Evolutionary conservation across 2,888 invertebrate species (phyloP), one percentile per base, ranked within the genome.

Genomic region (Stenchaetothrips biformis): DNA sequence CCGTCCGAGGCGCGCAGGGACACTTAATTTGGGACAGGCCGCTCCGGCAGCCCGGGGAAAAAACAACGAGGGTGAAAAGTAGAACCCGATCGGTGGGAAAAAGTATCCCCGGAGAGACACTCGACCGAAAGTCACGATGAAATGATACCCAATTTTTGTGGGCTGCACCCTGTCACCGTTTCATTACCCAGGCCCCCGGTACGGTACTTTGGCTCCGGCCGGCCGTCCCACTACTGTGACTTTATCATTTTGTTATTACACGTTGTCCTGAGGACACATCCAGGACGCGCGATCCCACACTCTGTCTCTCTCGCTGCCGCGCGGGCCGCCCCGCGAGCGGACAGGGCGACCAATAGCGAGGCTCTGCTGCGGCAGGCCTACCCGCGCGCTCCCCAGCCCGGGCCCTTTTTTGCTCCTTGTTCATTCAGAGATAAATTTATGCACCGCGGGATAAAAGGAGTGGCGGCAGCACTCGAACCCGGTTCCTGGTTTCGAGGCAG

Each of bases 1-100:
- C 53, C 13, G 53, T 9, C 53, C 13, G 53, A 16, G 16, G 59
- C 59, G 11, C 67, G 67, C 67, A 74, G 67, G 25, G 67, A 74
- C 67, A 74, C 25, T 74, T 74, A 74, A 74, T 74, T 74, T 74
- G 67, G 67, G 67, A 25, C 67, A 59, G 11, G n/a, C n/a, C n/a
- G n/a, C n/a, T n/a, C n/a, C n/a, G n/a, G n/a, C n/a, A 59, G 11
- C 59, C 6, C 16, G 59, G 59, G 59, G 53, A 13, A 53, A 53
- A 16, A 53, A 53, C 9, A 53, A 53, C 16, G 16, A 53, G 37
- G 16, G 53, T 18, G 13, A 59, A 13, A 59, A 18, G 18, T 59
- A 18, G 18, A 59, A 59, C 59, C 59, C 59, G 13, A 18, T 59
- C 59, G 59, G 59, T 18, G 37, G 37, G 37, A 37, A 37, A 37